Evolutionary conservation across 2,888 invertebrate genomes (phyloP).

Genomic region (Eristalis arbustorum): DNA sequence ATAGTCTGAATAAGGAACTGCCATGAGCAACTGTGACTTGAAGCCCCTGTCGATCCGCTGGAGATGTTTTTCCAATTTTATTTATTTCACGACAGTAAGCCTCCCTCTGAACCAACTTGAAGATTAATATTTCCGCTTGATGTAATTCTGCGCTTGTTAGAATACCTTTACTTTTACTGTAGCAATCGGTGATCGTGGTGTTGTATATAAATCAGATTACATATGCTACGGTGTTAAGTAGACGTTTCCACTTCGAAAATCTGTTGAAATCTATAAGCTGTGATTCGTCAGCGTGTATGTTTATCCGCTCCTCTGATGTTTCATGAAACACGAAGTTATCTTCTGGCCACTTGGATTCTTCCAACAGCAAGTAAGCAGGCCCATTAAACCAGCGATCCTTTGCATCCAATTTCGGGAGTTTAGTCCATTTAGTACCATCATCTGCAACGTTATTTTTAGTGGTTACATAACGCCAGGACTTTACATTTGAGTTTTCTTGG

Average conservation of each 20-base stretch:
- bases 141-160: neutral
- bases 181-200: neutral
- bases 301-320: neutral
- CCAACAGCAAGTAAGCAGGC: neutral
- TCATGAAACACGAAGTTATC: neutral
- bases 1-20: conserved; percentile 26
- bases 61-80: neutral
- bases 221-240: too few species aligned
- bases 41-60: neutral
- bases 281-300: neutral
- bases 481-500: neutral
- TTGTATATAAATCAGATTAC: neutral
- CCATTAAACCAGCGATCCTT: neutral
- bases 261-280: too few species aligned
- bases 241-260: neutral
- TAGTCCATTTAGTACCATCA: conserved; percentile 15
- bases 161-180: neutral
- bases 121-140: neutral
- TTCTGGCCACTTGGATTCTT: neutral
- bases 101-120: neutral
- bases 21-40: neutral
- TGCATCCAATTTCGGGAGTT: neutral
- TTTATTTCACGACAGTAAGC: neutral
- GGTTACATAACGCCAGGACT: conserved; percentile 9
- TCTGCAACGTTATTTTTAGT: conserved; percentile 24